Percentiles rank a stretch among this genome's conserved stretches.
Conservation (phyloP, 2,113 vertebrate genomes). For the Motacilla alba region DNA sequence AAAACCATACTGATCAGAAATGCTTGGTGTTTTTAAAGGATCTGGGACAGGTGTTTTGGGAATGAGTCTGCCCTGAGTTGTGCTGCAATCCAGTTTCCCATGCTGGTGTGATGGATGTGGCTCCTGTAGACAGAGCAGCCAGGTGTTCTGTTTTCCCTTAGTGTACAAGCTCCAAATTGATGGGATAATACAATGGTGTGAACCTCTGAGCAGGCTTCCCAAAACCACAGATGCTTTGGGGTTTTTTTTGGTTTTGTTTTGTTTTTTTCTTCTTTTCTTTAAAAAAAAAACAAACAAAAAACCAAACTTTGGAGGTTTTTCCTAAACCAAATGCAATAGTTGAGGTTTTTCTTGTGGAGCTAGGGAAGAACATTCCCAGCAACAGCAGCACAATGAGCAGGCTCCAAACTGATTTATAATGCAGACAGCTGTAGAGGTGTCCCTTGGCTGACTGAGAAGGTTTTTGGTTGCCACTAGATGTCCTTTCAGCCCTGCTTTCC, state of each 20-base stretch:
- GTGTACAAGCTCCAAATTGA: rapidly evolving
- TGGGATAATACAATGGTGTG: rapidly evolving
- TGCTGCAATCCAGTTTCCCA: not conserved
- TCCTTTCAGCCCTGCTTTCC: conserved; percentile 54
- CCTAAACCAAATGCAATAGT: not conserved
- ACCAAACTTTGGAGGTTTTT: not conserved
- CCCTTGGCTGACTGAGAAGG: not conserved
- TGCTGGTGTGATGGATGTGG: rapidly evolving
- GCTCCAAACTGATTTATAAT: not conserved
- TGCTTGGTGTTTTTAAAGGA: not conserved
- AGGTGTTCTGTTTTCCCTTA: too few relatives aligned
- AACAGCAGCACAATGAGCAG: not conserved
- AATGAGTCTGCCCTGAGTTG: not conserved
- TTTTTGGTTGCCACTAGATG: conserved; percentile 47
- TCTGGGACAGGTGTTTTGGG: not conserved
- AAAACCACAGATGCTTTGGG: not conserved
- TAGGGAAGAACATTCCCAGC: not conserved
- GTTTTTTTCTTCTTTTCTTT: not conserved
- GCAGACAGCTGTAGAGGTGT: rapidly evolving
- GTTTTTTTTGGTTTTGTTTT: not conserved
- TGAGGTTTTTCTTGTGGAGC: not conserved
- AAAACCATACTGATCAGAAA: rapidly evolving
- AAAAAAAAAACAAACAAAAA: too few relatives aligned
- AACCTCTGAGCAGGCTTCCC: not conserved
- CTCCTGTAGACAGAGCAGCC: not conserved